Conservation (phyloP, 2,888 invertebrate genomes). For the Ametastegia equiseti region DNA sequence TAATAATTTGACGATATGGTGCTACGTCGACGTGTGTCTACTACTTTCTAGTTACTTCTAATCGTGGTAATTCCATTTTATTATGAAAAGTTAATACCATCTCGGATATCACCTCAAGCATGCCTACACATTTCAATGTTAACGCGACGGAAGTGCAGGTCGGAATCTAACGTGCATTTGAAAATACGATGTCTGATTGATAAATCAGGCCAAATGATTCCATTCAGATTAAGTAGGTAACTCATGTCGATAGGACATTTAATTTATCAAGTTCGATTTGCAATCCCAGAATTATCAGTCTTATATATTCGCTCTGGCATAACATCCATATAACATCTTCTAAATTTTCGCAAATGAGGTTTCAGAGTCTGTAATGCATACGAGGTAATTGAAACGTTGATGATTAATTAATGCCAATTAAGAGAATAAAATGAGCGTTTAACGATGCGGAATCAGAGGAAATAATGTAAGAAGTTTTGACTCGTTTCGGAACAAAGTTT, state of each 20-base stretch:
- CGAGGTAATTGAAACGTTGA: too few relatives aligned
- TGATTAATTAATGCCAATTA: neutral
- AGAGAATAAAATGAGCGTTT: neutral
- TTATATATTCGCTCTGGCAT: too few relatives aligned
- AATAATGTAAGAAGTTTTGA: neutral
- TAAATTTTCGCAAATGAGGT: neutral
- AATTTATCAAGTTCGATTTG: neutral
- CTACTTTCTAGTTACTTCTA: neutral
- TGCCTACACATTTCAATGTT: neutral
- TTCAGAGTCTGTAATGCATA: neutral
- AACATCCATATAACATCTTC: neutral
- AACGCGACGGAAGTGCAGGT: neutral
- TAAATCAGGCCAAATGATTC: neutral
- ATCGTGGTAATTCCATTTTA: neutral
- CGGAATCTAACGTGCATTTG: neutral
- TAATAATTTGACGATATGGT: neutral
- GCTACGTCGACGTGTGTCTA: conserved; percentile 6
- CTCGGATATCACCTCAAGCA: too few relatives aligned
- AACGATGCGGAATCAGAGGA: neutral
- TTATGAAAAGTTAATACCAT: neutral
- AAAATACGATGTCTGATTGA: neutral
- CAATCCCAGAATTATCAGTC: too few relatives aligned
- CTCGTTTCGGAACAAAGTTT: neutral
- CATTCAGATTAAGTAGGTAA: too few relatives aligned
- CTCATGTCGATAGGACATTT: neutral